Evolutionary conservation across 2,797 vertebrate genomes (phyloP).

Genomic region (Tiaroga cobitis): DNA sequence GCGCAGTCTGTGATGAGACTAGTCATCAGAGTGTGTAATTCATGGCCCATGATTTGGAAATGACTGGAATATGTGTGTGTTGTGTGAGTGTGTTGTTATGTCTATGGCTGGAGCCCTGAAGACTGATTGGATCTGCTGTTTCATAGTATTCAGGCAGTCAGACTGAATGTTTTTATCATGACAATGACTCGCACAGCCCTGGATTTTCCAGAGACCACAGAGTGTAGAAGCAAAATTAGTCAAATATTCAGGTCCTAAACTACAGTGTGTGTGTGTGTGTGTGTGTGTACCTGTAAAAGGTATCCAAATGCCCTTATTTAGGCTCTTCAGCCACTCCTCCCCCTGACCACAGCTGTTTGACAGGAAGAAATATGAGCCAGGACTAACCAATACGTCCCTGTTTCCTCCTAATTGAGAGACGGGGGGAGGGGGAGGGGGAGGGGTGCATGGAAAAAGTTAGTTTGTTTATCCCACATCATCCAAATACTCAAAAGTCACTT

Average conservation of each 20-base stretch:
- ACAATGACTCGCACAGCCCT: slow-evolving; percentile 1
- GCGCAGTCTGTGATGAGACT: background rate
- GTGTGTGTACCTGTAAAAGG: slow-evolving; percentile 78
- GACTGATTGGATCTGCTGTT: slow-evolving; percentile 14
- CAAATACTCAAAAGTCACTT: background rate
- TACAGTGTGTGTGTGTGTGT: background rate
- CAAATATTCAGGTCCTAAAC: background rate
- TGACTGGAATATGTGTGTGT: slow-evolving; percentile 31
- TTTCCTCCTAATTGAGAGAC: slow-evolving; percentile 69
- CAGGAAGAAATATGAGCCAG: slow-evolving; percentile 83
- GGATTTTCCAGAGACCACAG: slow-evolving; percentile 36
- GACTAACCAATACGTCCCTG: slow-evolving; percentile 80
- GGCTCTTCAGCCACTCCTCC: slow-evolving; percentile 82
- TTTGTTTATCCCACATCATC: background rate
- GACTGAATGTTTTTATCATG: background rate
- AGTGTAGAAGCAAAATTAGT: background rate
- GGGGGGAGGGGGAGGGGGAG: too few species aligned
- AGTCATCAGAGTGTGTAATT: slow-evolving; percentile 36
- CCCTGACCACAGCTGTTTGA: slow-evolving; percentile 82
- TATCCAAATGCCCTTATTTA: slow-evolving; percentile 82
- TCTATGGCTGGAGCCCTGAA: slow-evolving; percentile 12
- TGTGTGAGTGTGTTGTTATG: slow-evolving; percentile 38
- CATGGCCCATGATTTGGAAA: slow-evolving; percentile 38
- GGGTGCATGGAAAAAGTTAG: background rate
- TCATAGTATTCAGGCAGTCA: slow-evolving; percentile 1